Evolutionary conservation across 2,888 invertebrate genomes (phyloP).

Genomic region (Margaritifera margaritifera): DNA sequence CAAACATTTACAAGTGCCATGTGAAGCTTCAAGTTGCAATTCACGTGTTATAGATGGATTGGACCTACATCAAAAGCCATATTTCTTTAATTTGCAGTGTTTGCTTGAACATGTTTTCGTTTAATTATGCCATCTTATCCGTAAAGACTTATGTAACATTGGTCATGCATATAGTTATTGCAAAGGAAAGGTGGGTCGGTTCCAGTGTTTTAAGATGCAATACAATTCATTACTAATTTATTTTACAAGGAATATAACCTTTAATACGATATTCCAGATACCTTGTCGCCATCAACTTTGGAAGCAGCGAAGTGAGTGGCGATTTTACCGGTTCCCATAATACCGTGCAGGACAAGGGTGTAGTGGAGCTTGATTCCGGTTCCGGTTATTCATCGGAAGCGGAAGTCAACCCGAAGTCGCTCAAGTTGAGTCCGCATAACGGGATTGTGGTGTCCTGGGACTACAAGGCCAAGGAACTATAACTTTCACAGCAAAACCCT

Average conservation of each 20-base stretch:
- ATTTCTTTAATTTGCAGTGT: too few species aligned
- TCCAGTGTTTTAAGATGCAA: not conserved
- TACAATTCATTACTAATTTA: not conserved
- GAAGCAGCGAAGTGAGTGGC: slow-evolving; percentile 36
- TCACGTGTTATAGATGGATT: too few species aligned
- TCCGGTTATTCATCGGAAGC: slow-evolving; percentile 38
- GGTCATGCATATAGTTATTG: not conserved
- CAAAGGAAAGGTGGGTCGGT: not conserved
- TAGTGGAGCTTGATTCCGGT: slow-evolving; percentile 49
- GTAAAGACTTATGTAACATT: not conserved
- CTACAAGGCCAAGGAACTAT: slow-evolving; percentile 59
- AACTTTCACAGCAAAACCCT: slow-evolving; percentile 1
- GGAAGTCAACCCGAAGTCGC: slow-evolving; percentile 34
- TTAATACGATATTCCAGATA: slow-evolving; percentile 48
- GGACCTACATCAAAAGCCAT: too few species aligned
- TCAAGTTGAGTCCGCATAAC: slow-evolving; percentile 55
- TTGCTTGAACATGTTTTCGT: too few species aligned
- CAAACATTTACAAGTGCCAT: too few species aligned
- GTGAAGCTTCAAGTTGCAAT: too few species aligned
- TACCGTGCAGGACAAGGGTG: slow-evolving; percentile 44
- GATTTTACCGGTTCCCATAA: slow-evolving; percentile 49
- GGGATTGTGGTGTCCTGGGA: slow-evolving; percentile 66
- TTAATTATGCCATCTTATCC: too few species aligned
- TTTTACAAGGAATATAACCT: slow-evolving; percentile 2
- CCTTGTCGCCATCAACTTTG: slow-evolving; percentile 66